These are phyloP conservation scores for Crocuta crocuta DNA, from an alignment of 2,113 vertebrate species.

Conservation along the genomic window DNA sequence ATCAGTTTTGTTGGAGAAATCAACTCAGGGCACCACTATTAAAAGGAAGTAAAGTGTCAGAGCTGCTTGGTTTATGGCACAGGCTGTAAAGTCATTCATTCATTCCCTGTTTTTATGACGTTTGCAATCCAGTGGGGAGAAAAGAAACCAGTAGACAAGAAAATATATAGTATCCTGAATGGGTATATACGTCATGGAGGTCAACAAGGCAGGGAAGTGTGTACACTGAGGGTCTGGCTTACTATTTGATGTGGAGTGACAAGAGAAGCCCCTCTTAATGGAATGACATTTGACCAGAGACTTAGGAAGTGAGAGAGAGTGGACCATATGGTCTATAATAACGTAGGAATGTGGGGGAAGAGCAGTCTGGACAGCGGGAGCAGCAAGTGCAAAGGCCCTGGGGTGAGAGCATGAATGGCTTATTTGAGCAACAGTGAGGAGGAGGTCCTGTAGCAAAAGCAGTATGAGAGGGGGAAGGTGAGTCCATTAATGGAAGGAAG, in stretches of 20 bases:
- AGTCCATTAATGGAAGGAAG: background rate
- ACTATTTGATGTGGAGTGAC: background rate
- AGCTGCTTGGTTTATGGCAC: background rate
- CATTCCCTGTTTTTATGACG: background rate
- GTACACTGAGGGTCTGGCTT: background rate
- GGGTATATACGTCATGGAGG: background rate
- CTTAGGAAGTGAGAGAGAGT: background rate
- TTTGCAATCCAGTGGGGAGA: background rate
- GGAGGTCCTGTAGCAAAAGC: background rate
- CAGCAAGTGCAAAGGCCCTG: background rate
- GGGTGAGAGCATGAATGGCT: background rate
- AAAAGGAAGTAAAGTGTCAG: background rate
- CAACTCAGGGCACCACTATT: background rate
- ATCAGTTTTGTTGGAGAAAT: conserved; percentile 33
- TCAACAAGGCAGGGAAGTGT: background rate
- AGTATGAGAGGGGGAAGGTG: background rate
- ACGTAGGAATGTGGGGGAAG: background rate
- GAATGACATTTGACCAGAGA: background rate
- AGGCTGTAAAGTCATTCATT: background rate
- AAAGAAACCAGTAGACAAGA: background rate
- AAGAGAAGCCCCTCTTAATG: background rate
- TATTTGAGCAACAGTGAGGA: background rate
- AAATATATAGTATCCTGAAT: background rate
- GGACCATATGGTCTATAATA: background rate
- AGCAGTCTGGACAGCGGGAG: background rate